Percentiles rank a stretch among this genome's conserved stretches.
These are phyloP conservation scores for Eupithecia abbreviata DNA, from an alignment of 2,888 invertebrate genomes.

Conservation along the genomic window DNA sequence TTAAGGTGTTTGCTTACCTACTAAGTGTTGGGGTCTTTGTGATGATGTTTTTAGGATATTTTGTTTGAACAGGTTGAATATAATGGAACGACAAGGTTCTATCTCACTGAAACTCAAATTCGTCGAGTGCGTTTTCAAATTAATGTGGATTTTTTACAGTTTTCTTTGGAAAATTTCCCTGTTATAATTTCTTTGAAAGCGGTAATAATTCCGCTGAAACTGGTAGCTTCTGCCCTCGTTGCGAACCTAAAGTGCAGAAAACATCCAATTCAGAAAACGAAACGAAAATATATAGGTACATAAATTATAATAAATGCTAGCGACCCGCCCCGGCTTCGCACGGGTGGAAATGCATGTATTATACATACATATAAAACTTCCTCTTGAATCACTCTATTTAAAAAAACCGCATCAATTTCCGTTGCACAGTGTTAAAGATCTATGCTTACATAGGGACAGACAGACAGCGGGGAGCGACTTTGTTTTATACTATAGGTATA, in stretches of 20 bases:
- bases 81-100: not conserved
- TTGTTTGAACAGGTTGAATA: not conserved
- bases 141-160: not conserved
- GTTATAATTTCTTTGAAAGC: not conserved
- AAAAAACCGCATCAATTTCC: too few species aligned
- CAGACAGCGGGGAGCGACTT: too few species aligned
- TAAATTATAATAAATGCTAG: too few species aligned
- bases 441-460: too few species aligned
- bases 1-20: slow-evolving; percentile 52
- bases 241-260: not conserved
- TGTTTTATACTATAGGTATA: too few species aligned
- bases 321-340: too few species aligned
- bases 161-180: not conserved
- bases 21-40: slow-evolving; percentile 26
- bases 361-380: too few species aligned
- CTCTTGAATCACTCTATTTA: too few species aligned
- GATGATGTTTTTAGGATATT: slow-evolving; percentile 7
- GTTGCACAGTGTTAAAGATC: too few species aligned
- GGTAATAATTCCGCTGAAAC: not conserved
- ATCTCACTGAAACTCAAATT: not conserved
- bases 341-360: too few species aligned
- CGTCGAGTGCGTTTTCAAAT: not conserved
- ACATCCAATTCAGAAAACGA: not conserved
- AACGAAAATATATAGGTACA: too few species aligned
- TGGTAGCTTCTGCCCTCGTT: not conserved